Conservation (phyloP, 92 coral and sea anemone species). For the Zoanthus gigantus region DNA sequence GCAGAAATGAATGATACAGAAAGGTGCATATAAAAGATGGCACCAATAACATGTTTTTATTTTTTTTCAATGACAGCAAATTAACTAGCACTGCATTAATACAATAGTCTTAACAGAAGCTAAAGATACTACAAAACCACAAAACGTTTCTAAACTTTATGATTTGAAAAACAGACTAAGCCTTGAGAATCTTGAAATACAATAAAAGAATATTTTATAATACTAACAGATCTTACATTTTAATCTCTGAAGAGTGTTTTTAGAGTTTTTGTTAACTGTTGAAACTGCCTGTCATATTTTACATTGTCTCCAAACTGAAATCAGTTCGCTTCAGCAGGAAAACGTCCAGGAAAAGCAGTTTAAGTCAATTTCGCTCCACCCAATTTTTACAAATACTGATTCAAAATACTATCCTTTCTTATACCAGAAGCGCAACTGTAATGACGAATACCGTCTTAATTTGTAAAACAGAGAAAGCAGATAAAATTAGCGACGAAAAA, state of each 20-base stretch:
- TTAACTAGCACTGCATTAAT: too few relatives aligned
- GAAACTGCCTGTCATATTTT: background rate
- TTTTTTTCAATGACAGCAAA: too few relatives aligned
- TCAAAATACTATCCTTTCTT: background rate
- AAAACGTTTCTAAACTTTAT: background rate
- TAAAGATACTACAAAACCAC: background rate
- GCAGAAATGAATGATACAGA: too few relatives aligned
- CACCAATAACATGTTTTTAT: too few relatives aligned
- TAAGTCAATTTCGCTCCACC: slow-evolving; percentile 34
- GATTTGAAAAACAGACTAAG: background rate
- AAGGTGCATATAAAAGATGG: too few relatives aligned
- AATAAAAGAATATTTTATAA: too few relatives aligned
- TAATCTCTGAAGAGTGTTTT: background rate
- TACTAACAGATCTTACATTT: background rate
- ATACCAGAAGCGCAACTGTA: background rate
- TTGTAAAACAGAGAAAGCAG: background rate
- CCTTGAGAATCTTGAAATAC: too few relatives aligned
- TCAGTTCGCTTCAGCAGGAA: slow-evolving; percentile 15
- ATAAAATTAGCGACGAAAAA: background rate
- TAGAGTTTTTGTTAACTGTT: background rate
- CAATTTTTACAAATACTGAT: slow-evolving; percentile 17
- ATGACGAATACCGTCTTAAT: background rate
- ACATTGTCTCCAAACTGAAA: slow-evolving; percentile 12
- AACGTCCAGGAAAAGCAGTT: background rate
- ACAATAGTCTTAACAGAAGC: too few relatives aligned